Evolutionary conservation across 2,888 invertebrate genomes (phyloP).

Genomic region (Caenorhabditis uteleia): DNA sequence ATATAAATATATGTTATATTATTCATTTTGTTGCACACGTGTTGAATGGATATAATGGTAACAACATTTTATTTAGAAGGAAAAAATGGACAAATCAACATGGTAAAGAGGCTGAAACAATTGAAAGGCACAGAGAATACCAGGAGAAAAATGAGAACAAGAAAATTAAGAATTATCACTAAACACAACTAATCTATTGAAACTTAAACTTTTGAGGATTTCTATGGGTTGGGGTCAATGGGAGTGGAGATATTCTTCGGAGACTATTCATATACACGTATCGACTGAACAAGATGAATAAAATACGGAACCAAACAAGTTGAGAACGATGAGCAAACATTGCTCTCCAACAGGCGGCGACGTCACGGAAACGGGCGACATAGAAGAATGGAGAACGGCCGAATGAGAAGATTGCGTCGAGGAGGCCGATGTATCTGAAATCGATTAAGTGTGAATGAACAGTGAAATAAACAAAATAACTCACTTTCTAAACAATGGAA

Average conservation of each 20-base stretch:
- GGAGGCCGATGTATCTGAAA: conserved; percentile 57
- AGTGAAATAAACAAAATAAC: conserved; percentile 1
- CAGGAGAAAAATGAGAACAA: too few relatives aligned
- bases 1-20: too few relatives aligned
- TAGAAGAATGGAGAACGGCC: conserved; percentile 60
- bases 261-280: conserved; percentile 54
- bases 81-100: too few relatives aligned
- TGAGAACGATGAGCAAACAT: conserved; percentile 79
- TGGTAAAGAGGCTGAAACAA: too few relatives aligned
- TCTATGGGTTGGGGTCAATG: conserved; percentile 22
- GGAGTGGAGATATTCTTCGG: conserved; percentile 46
- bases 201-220: neutral
- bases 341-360: conserved; percentile 51
- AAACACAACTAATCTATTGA: neutral
- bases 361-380: conserved; percentile 59
- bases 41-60: too few relatives aligned
- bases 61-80: too few relatives aligned
- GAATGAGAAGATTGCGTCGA: conserved; percentile 69
- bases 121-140: too few relatives aligned
- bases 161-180: too few relatives aligned
- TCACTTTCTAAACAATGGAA: conserved; percentile 69
- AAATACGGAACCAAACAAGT: conserved; percentile 88
- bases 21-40: too few relatives aligned
- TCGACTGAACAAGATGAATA: conserved; percentile 77
- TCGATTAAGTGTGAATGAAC: neutral